phyloP scores from a whole-genome alignment of 2,888 invertebrate species.

The Eurois occulta region DNA sequence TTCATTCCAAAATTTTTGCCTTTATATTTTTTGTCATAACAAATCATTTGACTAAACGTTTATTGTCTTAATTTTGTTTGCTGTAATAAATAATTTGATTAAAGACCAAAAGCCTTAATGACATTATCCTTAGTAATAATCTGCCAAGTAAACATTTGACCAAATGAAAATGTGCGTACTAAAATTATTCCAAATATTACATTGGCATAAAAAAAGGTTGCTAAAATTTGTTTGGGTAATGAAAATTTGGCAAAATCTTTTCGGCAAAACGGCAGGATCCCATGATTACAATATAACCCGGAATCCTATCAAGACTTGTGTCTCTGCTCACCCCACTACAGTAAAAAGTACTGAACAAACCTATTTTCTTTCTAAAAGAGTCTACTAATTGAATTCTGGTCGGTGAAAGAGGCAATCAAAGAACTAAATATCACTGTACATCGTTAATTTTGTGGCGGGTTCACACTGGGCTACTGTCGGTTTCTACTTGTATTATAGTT shows the following conservation, averaged over 20 bases:
- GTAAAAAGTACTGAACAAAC: constrained; percentile 18
- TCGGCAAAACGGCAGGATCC: too few relatives aligned
- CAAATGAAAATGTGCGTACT: too few relatives aligned
- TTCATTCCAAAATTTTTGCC: too few relatives aligned
- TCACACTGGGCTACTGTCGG: constrained; percentile 23
- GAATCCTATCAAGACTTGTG: background rate
- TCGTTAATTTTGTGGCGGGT: constrained; percentile 42
- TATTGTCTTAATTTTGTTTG: background rate
- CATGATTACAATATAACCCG: too few relatives aligned
- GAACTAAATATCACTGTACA: constrained; percentile 61
- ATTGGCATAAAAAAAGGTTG: too few relatives aligned
- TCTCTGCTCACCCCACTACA: background rate
- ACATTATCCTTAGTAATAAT: background rate
- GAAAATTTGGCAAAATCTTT: too few relatives aligned
- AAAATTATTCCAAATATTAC: too few relatives aligned
- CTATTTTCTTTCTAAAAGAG: constrained; percentile 33
- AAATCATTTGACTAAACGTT: background rate
- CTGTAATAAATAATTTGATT: background rate
- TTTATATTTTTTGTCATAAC: too few relatives aligned
- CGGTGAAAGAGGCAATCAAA: constrained; percentile 54
- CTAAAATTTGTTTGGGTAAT: too few relatives aligned
- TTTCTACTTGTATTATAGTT: background rate
- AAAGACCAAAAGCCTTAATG: background rate
- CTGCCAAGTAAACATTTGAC: too few relatives aligned
- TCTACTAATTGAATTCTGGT: constrained; percentile 63